These are phyloP conservation scores for Salticus scenicus DNA, from an alignment of 2,888 invertebrate species.

Conservation along the genomic window DNA sequence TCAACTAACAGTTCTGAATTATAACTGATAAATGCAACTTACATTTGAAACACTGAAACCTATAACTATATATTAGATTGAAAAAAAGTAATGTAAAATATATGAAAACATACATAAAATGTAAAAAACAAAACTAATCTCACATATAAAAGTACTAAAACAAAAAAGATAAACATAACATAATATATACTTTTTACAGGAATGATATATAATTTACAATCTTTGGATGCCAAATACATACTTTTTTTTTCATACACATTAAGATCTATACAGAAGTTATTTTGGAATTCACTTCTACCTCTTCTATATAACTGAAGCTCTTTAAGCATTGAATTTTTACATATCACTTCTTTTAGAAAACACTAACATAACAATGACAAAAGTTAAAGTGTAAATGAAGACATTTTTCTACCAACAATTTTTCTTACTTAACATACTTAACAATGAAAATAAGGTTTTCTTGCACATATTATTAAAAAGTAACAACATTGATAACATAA, in stretches of 20 bases:
- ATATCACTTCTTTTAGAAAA: background rate
- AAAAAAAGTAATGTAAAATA: no score
- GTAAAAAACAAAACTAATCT: no score
- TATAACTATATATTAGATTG: no score
- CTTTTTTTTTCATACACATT: background rate
- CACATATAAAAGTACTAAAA: background rate
- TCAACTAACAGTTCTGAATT: no score
- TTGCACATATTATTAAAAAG: background rate
- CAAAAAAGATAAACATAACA: background rate
- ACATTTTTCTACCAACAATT: background rate
- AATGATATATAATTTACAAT: conserved; percentile 25
- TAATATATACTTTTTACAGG: background rate
- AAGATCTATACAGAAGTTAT: conserved; percentile 5
- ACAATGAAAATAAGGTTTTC: background rate
- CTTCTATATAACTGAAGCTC: conserved; percentile 19
- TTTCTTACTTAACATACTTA: background rate
- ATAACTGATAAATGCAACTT: no score
- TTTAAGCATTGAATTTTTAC: conserved; percentile 14
- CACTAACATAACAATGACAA: conserved; percentile 11
- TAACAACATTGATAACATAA: conserved; percentile 26
- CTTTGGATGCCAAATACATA: conserved; percentile 22
- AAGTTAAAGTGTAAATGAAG: background rate
- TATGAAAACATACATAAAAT: no score
- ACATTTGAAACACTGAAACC: no score
- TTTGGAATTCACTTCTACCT: background rate